Conservation (phyloP, 2,888 invertebrate species). For the Conus canariensis region DNA sequence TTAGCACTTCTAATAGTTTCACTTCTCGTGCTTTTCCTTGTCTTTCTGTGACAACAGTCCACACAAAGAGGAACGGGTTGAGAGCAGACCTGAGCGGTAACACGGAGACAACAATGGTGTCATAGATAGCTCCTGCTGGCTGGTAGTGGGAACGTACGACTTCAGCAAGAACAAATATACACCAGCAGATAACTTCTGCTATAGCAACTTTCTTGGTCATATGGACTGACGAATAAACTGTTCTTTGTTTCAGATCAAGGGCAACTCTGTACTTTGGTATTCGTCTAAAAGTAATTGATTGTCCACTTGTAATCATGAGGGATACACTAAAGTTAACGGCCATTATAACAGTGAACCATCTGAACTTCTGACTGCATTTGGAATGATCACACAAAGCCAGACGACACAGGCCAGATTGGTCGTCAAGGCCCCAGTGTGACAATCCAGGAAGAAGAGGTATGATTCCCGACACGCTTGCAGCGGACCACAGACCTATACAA, state of each 20-base stretch:
- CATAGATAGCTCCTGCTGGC: not conserved
- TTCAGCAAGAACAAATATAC: not conserved
- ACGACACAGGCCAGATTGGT: constrained; percentile 3
- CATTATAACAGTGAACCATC: not conserved
- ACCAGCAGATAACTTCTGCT: not conserved
- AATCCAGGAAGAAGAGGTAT: not conserved
- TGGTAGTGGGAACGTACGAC: not conserved
- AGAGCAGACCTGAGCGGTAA: not conserved
- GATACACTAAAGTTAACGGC: not conserved
- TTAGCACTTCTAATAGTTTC: not conserved
- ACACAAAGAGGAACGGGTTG: not conserved
- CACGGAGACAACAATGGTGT: not conserved
- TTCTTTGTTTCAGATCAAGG: not conserved
- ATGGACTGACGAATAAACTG: not conserved
- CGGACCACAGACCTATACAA: not conserved
- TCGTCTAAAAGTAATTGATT: not conserved
- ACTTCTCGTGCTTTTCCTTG: not conserved
- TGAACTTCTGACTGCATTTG: not conserved
- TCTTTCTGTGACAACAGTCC: not conserved
- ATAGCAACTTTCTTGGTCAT: not conserved
- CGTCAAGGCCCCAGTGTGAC: not conserved
- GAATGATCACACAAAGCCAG: not conserved
- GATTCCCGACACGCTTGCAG: not conserved
- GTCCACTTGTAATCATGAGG: not conserved
- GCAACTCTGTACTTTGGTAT: not conserved